Percentiles rank a stretch among this genome's conserved stretches.
Conservation (phyloP, 2,797 vertebrate species). For the Notoglanidium macrostoma region DNA sequence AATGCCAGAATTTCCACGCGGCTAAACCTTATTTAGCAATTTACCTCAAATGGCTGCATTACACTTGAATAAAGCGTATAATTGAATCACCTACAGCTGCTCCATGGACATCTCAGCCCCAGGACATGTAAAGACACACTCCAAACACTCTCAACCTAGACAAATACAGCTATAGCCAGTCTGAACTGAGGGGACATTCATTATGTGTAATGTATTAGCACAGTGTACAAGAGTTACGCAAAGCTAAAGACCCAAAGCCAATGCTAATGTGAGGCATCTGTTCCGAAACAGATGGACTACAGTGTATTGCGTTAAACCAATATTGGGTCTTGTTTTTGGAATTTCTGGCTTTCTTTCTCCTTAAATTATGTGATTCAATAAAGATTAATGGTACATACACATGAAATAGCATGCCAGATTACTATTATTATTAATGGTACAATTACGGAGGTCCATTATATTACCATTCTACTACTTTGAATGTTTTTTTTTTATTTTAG, state of each 20-base stretch:
- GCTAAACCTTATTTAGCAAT: background rate
- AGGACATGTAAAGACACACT: background rate
- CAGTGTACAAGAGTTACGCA: background rate
- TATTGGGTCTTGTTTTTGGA: background rate
- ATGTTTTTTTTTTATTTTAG: background rate
- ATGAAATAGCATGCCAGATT: background rate
- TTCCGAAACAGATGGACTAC: conserved; percentile 26
- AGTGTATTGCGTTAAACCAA: conserved; percentile 5
- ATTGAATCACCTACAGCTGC: conserved; percentile 23
- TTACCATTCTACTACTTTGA: background rate
- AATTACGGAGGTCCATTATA: background rate
- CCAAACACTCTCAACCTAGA: background rate
- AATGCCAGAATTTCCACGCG: background rate
- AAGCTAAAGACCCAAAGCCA: background rate
- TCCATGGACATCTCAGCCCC: conserved; percentile 4
- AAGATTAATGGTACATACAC: background rate
- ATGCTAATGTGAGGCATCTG: conserved; percentile 21
- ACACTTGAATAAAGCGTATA: conserved; percentile 23
- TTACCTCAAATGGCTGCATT: background rate
- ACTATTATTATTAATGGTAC: conserved; percentile 4
- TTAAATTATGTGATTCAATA: background rate
- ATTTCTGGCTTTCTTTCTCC: background rate
- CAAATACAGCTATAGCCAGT: conserved; percentile 23
- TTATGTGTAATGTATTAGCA: conserved; percentile 41
- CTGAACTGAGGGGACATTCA: conserved; percentile 39